These are phyloP conservation scores for Oxytorus armatus DNA, from an alignment of 2,888 invertebrate genomes.

Conservation along the genomic window DNA sequence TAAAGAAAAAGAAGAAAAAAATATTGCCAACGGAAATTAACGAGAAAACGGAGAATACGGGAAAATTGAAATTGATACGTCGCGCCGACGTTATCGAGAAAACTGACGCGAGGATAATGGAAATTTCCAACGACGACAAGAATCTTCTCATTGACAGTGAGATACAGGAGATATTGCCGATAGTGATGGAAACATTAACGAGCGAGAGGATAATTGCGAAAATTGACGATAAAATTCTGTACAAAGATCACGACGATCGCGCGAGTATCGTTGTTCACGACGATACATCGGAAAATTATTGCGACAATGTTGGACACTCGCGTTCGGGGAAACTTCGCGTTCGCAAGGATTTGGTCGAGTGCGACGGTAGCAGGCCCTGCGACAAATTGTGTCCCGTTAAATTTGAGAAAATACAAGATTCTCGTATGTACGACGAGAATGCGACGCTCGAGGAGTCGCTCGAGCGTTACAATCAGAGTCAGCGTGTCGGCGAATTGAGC, in stretches of 20 bases:
- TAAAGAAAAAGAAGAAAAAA: conserved; percentile 93
- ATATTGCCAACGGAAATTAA: conserved; percentile 69
- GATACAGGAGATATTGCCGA: conserved; percentile 67
- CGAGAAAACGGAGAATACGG: conserved; percentile 46
- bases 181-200: conserved; percentile 63
- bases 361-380: conserved; percentile 77
- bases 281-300: conserved; percentile 64
- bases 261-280: conserved; percentile 29
- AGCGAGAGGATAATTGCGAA: conserved; percentile 37
- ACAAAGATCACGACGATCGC: conserved; percentile 69
- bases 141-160: conserved; percentile 62
- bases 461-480: conserved; percentile 80
- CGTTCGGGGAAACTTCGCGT: conserved; percentile 78
- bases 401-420: conserved; percentile 80
- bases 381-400: conserved; percentile 80
- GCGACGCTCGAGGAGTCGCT: conserved; percentile 81
- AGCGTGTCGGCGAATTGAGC: conserved; percentile 78
- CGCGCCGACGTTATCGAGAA: conserved; percentile 62
- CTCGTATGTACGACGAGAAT: conserved; percentile 81
- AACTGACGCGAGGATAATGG: conserved; percentile 39
- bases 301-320: conserved; percentile 71
- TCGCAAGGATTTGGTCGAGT: conserved; percentile 80
- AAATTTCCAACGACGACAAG: conserved; percentile 63
- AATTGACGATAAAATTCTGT: conserved; percentile 50
- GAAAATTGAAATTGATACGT: conserved; percentile 53